Percentiles rank a stretch among this genome's conserved stretches.
Evolutionary conservation across 2,888 invertebrate genomes (phyloP).

Genomic region (Diploptera punctata): DNA sequence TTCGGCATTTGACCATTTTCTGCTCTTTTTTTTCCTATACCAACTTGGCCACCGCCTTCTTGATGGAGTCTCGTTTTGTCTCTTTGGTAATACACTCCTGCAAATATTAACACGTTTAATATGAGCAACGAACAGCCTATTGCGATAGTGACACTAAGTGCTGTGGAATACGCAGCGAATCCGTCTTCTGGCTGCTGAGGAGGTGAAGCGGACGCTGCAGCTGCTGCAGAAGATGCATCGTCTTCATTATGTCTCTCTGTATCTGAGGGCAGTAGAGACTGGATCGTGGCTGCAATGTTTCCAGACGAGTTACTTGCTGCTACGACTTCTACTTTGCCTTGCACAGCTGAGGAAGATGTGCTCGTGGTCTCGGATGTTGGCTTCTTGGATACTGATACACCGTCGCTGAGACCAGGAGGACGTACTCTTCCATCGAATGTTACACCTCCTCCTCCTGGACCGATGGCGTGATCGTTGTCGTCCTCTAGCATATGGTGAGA

Average conservation of each 20-base stretch:
- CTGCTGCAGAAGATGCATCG: slow-evolving; percentile 52
- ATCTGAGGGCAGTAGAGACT: slow-evolving; percentile 45
- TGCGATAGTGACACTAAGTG: slow-evolving; percentile 90
- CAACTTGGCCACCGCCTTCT: slow-evolving; percentile 56
- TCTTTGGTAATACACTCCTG: slow-evolving; percentile 92
- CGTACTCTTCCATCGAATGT: slow-evolving; percentile 39
- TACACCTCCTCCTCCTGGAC: slow-evolving; percentile 48
- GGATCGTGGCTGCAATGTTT: slow-evolving; percentile 45
- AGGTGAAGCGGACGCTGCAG: slow-evolving; percentile 41
- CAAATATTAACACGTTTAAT: slow-evolving; percentile 91
- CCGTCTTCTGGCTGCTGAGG: slow-evolving; percentile 68
- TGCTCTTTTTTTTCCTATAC: slow-evolving; percentile 67
- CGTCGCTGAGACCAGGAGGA: slow-evolving; percentile 55
- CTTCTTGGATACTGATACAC: slow-evolving; percentile 48
- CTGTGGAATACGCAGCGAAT: slow-evolving; percentile 89
- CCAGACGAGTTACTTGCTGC: slow-evolving; percentile 45
- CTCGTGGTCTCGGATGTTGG: slow-evolving; percentile 60
- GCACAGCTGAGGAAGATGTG: slow-evolving; percentile 56
- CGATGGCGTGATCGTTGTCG: slow-evolving; percentile 68
- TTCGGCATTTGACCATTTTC: slow-evolving; percentile 90
- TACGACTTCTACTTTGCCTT: slow-evolving; percentile 56
- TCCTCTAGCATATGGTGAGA: slow-evolving; percentile 85
- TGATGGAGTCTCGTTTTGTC: slow-evolving; percentile 76
- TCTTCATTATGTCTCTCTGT: slow-evolving; percentile 48
- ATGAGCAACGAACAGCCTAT: slow-evolving; percentile 93